A percentile compares a stretch with the other conserved stretches of the same genome.
Conservation (phyloP, 2,113 vertebrate genomes). For the Antigone vipio region DNA sequence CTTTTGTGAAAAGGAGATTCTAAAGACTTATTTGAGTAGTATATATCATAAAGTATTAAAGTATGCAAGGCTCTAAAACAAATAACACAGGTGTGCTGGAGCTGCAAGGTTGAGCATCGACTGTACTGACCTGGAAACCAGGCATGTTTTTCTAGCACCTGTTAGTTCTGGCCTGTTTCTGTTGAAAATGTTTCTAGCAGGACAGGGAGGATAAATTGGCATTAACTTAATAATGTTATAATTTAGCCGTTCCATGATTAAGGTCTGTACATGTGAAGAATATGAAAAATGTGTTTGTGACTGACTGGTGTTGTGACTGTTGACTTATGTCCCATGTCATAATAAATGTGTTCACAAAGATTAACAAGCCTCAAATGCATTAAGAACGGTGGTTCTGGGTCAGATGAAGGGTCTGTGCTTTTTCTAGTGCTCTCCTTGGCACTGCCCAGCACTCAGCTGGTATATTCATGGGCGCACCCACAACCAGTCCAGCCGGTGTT, state of each 20-base stretch:
- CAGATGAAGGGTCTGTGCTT: not conserved
- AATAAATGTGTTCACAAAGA: not conserved
- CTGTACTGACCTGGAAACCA: not conserved
- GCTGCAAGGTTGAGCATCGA: not conserved
- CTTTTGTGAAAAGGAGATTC: not conserved
- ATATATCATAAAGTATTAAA: not conserved
- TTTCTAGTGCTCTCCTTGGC: not conserved
- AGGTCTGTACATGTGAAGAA: not conserved
- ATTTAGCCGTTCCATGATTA: not conserved
- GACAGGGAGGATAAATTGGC: not conserved
- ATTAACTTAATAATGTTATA: not conserved
- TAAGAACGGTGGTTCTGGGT: not conserved
- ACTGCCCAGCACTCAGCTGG: not conserved
- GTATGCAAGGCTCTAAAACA: not conserved
- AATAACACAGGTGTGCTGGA: not conserved
- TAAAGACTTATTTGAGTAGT: not conserved
- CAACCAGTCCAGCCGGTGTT: not conserved
- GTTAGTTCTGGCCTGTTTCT: not conserved
- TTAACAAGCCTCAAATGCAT: not conserved
- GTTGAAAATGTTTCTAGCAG: not conserved
- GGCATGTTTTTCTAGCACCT: not conserved
- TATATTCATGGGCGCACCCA: not conserved
- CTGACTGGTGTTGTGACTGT: not conserved
- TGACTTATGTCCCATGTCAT: not conserved
- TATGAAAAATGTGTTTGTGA: not conserved